Evolutionary conservation across 2,888 invertebrate species (phyloP), one percentile per base, ranked within the genome.

Genomic region (Pristionchus entomophagus): DNA sequence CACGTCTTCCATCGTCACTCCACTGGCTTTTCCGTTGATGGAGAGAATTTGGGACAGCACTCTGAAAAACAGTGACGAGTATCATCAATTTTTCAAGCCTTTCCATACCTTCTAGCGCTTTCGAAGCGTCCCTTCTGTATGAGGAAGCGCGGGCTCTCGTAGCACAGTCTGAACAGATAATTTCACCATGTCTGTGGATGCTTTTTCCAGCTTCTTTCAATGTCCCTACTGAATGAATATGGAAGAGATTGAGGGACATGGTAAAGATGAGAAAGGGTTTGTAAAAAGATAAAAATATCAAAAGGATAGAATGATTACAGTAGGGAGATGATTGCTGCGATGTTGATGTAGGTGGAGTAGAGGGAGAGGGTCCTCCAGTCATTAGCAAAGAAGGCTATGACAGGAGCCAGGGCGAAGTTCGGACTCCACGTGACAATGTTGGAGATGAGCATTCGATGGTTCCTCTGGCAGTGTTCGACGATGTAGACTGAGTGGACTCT

Each of bases 381-480:
- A 22, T 86, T 45, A 4, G 45, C 77, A 0, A 49, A 85, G 81
- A 84, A 90, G 4, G 92, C 91, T 35, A 92, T 86, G 12, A 87
- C 83, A 5, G 92, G 88, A 59, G 41, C 73, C 14, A 91, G 81
- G 26, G 91, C 89, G 87, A 91, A 91, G 77, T 92, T 91, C 22
- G 92, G 92, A 19, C 91, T 91, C 89, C 90, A 91, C 10, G 90
- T 88, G 32, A 91, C 69, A 32, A 88, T 86, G 6, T 87, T 88
- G 26, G 86, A 89, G 12, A 92, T 90, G 90, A 89, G 89, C 88
- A 92, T 90, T 14, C 92, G 87, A 69, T 90, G 90, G n/a, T 88
- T 86, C 69, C 90, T 92, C 14, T 91, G 92, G 26, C 92, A 87
- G 77, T 91, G 92, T 86, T 92, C 92, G 85, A 92, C 86, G 12